Base-by-base conservation (phyloP, 1,140 invertebrate genomes). In the Chelonus insularis region DNA sequence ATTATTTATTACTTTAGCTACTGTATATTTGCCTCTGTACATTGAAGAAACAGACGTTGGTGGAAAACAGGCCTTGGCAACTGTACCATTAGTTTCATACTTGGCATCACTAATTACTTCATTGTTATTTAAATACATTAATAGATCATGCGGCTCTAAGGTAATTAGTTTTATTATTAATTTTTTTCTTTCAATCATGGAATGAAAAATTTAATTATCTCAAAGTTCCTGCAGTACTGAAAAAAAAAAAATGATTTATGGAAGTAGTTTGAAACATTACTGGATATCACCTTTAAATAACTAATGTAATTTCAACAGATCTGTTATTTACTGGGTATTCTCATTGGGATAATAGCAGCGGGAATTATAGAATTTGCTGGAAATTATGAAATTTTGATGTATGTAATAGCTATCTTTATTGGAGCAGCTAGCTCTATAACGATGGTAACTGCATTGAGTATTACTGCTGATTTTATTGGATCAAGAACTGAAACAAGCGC, bases 381-480 rank as follows among this genome's bases (percentile, higher is more conserved):
- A 9, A 73, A 61, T 16, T 69, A 58, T 39, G 60, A 62, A 32
- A 8, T 63, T 0, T 60, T 75, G 6, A 68, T 85, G 48, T 82
- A 81, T 63, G 20, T 60, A 1, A 63, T 76, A 9, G 76, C 77
- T 3, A 64, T 78, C 56, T 66, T 82, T 70, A 74, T 82, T 86
- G 89, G 96, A 50, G 86, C 89, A 41, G 93, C 92, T 43, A 91
- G 93, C 76, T 91, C 94, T 0, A 90, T 93, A 20, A 91, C 96
- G 36, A 87, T 97, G 72, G 89, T 98, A 18, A 91, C 92, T 32
- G 93, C 93, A 70, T 82, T 97, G n/a, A 92, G 92, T 66, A 87
- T 97, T 41, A 96, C 94, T 0, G 91, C 94, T 3, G 93, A 97
- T 81, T 82, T 97, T 51, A 97, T 97, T 68, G 93, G 92, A 39